phyloP scores from a whole-genome alignment of 2,797 vertebrate genomes.

The Caiman crocodilus region DNA sequence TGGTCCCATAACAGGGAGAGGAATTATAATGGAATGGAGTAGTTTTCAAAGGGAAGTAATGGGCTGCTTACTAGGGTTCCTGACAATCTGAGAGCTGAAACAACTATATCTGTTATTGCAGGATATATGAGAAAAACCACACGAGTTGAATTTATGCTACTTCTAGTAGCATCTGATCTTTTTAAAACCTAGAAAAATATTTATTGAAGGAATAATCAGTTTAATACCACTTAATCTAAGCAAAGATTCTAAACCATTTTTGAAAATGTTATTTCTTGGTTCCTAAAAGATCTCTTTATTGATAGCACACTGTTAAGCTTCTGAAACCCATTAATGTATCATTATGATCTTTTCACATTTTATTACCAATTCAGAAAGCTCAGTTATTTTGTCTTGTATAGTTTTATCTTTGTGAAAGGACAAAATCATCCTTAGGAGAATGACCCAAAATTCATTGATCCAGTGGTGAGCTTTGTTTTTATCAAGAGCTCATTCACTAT shows the following conservation, averaged over 20 bases:
- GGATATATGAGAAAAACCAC: not conserved
- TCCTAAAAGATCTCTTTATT: not conserved
- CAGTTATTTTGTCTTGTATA: no score
- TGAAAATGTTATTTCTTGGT: not conserved
- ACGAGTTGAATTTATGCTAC: not conserved
- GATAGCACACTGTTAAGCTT: not conserved
- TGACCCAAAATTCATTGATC: not conserved
- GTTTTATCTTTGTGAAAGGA: not conserved
- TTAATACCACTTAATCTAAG: not conserved
- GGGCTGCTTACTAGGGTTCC: no score
- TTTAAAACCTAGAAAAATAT: not conserved
- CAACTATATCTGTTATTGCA: not conserved
- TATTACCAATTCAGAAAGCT: not conserved
- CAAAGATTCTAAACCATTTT: not conserved
- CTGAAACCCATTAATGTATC: not conserved
- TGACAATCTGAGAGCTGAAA: no score
- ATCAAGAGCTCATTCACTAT: not conserved
- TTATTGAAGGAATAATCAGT: not conserved
- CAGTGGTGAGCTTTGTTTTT: no score
- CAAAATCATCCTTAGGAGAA: not conserved
- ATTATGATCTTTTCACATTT: not conserved
- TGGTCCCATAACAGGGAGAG: no score
- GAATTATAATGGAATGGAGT: no score
- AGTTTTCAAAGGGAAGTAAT: no score
- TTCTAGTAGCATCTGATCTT: not conserved